phyloP scores from a whole-genome alignment of 2,113 vertebrate species.

The Microtus pennsylvanicus region DNA sequence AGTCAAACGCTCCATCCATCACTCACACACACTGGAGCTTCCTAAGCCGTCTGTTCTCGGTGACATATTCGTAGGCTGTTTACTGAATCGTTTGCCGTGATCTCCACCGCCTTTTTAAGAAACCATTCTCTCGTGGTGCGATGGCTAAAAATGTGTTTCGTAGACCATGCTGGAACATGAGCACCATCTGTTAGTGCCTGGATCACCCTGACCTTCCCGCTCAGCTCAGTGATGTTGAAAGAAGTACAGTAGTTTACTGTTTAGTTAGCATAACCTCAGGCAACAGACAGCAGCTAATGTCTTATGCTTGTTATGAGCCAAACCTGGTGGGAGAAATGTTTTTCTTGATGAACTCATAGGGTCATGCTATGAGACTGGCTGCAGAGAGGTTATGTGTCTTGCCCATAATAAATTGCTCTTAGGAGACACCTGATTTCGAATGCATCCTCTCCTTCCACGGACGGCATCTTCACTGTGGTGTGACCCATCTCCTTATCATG shows the following conservation, averaged over 20 bases:
- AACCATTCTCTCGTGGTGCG: slow-evolving; percentile 30
- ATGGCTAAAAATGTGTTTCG: neutral
- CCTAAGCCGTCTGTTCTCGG: neutral
- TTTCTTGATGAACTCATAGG: neutral
- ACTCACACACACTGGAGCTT: neutral
- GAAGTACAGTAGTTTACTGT: neutral
- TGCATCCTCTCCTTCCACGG: neutral
- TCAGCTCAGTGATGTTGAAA: neutral
- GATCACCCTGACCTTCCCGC: neutral
- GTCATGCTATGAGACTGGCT: neutral
- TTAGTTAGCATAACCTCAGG: neutral
- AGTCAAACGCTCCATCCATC: slow-evolving; percentile 18
- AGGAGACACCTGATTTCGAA: neutral
- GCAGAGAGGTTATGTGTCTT: neutral
- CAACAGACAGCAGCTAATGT: neutral
- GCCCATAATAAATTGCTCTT: neutral
- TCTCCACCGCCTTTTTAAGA: slow-evolving; percentile 2
- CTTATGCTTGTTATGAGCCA: neutral
- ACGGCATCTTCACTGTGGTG: neutral
- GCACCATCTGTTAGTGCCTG: neutral
- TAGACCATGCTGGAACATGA: neutral
- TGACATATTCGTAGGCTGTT: neutral
- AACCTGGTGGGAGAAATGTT: neutral
- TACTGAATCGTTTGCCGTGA: slow-evolving; percentile 12
- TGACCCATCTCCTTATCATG: neutral